A percentile compares a stretch with the other conserved stretches of the same genome.
Evolutionary conservation across 92 coral and sea anemone genomes (phyloP).

Genomic region (Zoanthus sansibaricus): DNA sequence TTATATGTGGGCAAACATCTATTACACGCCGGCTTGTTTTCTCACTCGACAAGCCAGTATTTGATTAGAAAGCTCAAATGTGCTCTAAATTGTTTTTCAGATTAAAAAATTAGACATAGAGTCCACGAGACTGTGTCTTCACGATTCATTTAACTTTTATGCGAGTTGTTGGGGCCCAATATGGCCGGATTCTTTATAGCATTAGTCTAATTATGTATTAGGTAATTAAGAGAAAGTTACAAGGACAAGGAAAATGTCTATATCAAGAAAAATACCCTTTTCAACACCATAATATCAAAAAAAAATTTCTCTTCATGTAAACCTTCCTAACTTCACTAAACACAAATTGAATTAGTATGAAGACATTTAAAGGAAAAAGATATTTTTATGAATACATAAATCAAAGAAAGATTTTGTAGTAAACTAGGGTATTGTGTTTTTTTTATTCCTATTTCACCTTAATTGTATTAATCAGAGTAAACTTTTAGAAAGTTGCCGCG

Average conservation of each 20-base stretch:
- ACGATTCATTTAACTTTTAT: slow-evolving; percentile 13
- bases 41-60: slow-evolving; percentile 14
- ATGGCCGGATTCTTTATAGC: neutral
- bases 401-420: too few relatives aligned
- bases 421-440: too few relatives aligned
- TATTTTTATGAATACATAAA: too few relatives aligned
- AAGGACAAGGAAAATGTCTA: neutral
- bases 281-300: too few relatives aligned
- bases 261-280: too few relatives aligned
- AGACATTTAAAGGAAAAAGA: too few relatives aligned
- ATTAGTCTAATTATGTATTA: neutral
- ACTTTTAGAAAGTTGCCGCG: too few relatives aligned
- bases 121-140: neutral
- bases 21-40: slow-evolving; percentile 19
- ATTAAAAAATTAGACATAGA: slow-evolving; percentile 9
- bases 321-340: too few relatives aligned
- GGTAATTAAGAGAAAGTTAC: neutral
- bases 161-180: neutral
- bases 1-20: slow-evolving; percentile 33
- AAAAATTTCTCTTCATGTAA: too few relatives aligned
- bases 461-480: too few relatives aligned
- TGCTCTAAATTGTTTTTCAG: slow-evolving; percentile 23
- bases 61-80: slow-evolving; percentile 30
- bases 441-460: too few relatives aligned
- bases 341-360: too few relatives aligned